These are phyloP conservation scores for Epinotia demarniana DNA, from an alignment of 2,888 invertebrate genomes.

Conservation along the genomic window DNA sequence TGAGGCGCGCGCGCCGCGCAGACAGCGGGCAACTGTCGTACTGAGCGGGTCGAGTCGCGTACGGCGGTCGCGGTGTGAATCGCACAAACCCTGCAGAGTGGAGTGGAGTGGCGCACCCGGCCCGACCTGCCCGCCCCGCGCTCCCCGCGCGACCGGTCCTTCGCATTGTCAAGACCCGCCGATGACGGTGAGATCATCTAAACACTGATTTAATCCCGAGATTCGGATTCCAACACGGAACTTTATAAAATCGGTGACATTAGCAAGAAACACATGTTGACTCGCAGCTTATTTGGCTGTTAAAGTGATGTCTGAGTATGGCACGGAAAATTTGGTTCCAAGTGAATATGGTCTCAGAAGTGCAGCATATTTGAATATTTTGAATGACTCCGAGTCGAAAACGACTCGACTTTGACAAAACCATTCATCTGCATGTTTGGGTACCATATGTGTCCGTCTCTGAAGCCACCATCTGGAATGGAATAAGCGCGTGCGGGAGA, in stretches of 20 bases:
- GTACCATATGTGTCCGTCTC: constrained; percentile 29
- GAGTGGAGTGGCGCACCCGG: constrained; percentile 68
- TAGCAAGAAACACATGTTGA: background rate
- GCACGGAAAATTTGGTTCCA: background rate
- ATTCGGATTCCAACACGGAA: constrained; percentile 60
- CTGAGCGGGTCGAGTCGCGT: constrained; percentile 64
- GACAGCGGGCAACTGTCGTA: constrained; percentile 76
- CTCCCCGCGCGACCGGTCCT: constrained; percentile 75
- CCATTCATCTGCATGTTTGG: background rate
- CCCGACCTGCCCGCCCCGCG: constrained; percentile 61
- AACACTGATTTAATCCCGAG: constrained; percentile 63
- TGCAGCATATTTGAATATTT: background rate
- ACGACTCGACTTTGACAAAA: background rate
- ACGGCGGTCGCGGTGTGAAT: constrained; percentile 67
- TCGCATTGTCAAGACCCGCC: constrained; percentile 78
- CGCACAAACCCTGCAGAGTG: constrained; percentile 76
- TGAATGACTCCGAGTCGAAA: background rate
- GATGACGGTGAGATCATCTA: constrained; percentile 82
- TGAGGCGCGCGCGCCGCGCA: constrained; percentile 78
- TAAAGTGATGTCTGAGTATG: background rate
- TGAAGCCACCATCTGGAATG: constrained; percentile 64
- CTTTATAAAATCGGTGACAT: background rate
- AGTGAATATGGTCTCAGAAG: constrained; percentile 6
- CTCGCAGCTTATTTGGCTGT: background rate
- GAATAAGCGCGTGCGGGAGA: constrained; percentile 74